Percentiles rank a stretch among this genome's conserved stretches.
These are phyloP conservation scores for Phengaris arion DNA, from an alignment of 2,888 invertebrate species.

Conservation along the genomic window DNA sequence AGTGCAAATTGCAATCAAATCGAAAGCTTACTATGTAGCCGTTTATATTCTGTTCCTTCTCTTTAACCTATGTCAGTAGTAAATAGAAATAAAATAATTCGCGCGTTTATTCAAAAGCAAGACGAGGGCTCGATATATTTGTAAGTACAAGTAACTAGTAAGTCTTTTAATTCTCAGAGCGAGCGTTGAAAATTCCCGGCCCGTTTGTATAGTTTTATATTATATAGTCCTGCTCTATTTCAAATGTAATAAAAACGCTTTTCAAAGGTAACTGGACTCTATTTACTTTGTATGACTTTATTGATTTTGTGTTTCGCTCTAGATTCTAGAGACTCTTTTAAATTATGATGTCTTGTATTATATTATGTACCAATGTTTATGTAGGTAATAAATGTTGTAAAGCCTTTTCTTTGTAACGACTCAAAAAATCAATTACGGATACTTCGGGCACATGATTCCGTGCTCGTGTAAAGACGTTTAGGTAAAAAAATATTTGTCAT, in stretches of 20 bases:
- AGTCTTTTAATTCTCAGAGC: neutral
- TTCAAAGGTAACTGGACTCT: neutral
- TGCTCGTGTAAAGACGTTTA: no score
- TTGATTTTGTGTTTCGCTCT: neutral
- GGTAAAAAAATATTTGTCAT: no score
- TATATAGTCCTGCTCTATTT: neutral
- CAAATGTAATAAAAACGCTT: slow-evolving; percentile 2
- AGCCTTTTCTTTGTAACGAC: no score
- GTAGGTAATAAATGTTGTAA: no score
- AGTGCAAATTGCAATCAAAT: no score
- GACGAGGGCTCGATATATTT: neutral
- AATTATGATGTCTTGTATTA: neutral
- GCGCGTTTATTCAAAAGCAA: neutral
- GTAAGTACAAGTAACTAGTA: neutral
- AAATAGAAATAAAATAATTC: no score
- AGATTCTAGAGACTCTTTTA: neutral
- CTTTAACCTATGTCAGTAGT: no score
- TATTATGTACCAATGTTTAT: no score
- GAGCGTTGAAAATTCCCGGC: neutral
- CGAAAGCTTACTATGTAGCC: no score
- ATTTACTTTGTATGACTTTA: slow-evolving; percentile 8
- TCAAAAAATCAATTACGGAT: no score
- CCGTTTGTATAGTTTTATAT: slow-evolving; percentile 10
- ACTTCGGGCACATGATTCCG: no score
- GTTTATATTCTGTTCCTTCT: no score